These are phyloP conservation scores for Dallia pectoralis DNA, from an alignment of 2,797 vertebrate genomes.

Conservation along the genomic window DNA sequence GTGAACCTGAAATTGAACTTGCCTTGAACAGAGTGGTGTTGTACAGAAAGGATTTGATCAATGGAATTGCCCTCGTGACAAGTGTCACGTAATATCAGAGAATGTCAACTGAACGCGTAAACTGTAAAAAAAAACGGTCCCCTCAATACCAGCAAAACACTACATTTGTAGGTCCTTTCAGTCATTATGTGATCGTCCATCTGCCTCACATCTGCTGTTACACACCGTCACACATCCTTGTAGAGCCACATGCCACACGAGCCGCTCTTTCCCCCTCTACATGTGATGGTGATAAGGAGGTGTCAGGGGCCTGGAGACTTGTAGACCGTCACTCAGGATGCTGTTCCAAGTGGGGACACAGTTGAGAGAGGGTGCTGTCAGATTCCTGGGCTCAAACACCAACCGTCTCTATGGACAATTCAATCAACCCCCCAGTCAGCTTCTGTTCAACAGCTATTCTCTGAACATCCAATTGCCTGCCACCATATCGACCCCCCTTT, in stretches of 20 bases:
- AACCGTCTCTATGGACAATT: constrained; percentile 62
- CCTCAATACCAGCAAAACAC: neutral
- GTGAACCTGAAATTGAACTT: neutral
- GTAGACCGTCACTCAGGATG: constrained; percentile 74
- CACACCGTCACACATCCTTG: constrained; percentile 55
- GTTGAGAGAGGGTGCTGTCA: constrained; percentile 77
- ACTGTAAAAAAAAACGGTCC: neutral
- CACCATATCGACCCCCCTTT: constrained; percentile 60
- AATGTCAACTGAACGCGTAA: neutral
- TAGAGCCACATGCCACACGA: constrained; percentile 70
- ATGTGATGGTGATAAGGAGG: constrained; percentile 74
- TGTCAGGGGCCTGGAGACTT: constrained; percentile 73
- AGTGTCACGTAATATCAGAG: neutral
- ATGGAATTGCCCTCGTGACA: neutral
- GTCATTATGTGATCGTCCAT: constrained; percentile 34
- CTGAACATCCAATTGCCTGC: constrained; percentile 19
- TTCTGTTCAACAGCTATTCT: constrained; percentile 58
- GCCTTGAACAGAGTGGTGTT: neutral
- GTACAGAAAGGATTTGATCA: neutral
- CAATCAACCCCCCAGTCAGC: constrained; percentile 28
- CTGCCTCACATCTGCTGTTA: constrained; percentile 21
- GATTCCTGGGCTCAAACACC: constrained; percentile 78
- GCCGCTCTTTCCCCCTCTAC: constrained; percentile 58
- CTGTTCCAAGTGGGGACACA: constrained; percentile 72
- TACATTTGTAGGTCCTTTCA: neutral